These are phyloP conservation scores for Oncorhynchus masou DNA, from an alignment of 2,113 vertebrate species.

Conservation along the genomic window DNA sequence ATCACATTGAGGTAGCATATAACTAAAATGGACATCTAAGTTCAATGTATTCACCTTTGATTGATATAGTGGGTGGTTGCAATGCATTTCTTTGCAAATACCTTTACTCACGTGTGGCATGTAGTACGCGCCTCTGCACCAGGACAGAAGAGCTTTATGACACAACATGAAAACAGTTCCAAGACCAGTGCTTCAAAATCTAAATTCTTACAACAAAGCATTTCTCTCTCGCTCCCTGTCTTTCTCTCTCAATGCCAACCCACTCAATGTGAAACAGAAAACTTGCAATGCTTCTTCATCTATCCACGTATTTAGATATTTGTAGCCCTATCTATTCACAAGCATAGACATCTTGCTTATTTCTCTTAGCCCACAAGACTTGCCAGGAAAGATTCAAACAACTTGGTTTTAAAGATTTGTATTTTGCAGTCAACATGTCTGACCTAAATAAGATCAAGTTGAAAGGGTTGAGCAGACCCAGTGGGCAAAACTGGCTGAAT, in stretches of 20 bases:
- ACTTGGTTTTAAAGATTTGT: conserved; percentile 26
- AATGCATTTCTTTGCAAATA: neutral
- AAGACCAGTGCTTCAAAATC: neutral
- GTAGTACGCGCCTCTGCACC: neutral
- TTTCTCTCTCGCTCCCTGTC: conserved; percentile 23
- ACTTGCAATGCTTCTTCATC: conserved; percentile 31
- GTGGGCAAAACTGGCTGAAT: no score
- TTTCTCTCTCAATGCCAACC: conserved; percentile 35
- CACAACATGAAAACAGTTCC: neutral
- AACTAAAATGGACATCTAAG: no score
- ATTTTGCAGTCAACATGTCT: conserved; percentile 47
- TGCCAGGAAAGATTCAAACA: conserved; percentile 56
- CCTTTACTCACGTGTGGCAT: neutral
- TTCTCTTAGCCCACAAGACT: conserved; percentile 23
- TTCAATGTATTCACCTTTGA: neutral
- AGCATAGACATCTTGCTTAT: neutral
- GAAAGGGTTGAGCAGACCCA: conserved; percentile 23
- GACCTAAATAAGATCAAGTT: conserved; percentile 57
- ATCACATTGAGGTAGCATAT: no score
- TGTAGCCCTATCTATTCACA: conserved; percentile 34
- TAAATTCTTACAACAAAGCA: neutral
- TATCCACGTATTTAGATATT: neutral
- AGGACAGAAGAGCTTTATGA: neutral
- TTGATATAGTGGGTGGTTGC: neutral
- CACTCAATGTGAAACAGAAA: conserved; percentile 37